Percentiles rank a stretch among this genome's conserved stretches.
phyloP scores from a whole-genome alignment of 1,140 invertebrate species.

The Mamestra configurata region DNA sequence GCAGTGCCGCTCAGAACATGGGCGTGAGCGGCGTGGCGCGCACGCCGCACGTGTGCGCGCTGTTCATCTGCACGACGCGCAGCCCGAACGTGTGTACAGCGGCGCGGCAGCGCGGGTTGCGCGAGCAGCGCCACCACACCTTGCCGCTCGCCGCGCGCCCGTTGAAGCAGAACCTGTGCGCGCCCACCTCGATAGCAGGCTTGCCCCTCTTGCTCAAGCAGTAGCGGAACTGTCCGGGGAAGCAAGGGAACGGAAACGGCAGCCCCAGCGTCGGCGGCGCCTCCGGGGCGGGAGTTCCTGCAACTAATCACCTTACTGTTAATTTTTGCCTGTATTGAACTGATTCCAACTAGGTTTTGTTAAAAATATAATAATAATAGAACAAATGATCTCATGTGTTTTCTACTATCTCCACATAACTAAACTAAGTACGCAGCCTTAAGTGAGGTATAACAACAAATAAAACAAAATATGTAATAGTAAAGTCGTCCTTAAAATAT shows the following conservation, averaged over 20 bases:
- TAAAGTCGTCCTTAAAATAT: not conserved
- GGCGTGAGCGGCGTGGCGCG: slow-evolving; percentile 81
- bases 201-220: slow-evolving; percentile 85
- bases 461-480: not conserved
- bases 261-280: slow-evolving; percentile 76
- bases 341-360: not conserved
- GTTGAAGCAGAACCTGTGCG: slow-evolving; percentile 84
- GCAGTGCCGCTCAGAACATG: slow-evolving; percentile 73
- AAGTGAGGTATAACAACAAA: not conserved
- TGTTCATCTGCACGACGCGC: slow-evolving; percentile 84
- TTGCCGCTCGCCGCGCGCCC: slow-evolving; percentile 85
- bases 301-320: slow-evolving; percentile 68
- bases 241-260: slow-evolving; percentile 83
- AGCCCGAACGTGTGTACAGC: slow-evolving; percentile 84
- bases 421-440: not conserved
- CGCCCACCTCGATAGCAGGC: slow-evolving; percentile 83
- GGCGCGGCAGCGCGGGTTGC: slow-evolving; percentile 82
- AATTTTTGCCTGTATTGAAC: not conserved
- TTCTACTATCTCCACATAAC: not conserved
- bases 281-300: slow-evolving; percentile 72
- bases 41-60: slow-evolving; percentile 83
- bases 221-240: slow-evolving; percentile 84
- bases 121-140: slow-evolving; percentile 85
- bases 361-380: not conserved
- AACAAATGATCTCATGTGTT: not conserved